Percentiles rank a stretch among this genome's conserved stretches.
Evolutionary conservation across 2,888 invertebrate genomes (phyloP).

Genomic region (Dicroscelio sp.): DNA sequence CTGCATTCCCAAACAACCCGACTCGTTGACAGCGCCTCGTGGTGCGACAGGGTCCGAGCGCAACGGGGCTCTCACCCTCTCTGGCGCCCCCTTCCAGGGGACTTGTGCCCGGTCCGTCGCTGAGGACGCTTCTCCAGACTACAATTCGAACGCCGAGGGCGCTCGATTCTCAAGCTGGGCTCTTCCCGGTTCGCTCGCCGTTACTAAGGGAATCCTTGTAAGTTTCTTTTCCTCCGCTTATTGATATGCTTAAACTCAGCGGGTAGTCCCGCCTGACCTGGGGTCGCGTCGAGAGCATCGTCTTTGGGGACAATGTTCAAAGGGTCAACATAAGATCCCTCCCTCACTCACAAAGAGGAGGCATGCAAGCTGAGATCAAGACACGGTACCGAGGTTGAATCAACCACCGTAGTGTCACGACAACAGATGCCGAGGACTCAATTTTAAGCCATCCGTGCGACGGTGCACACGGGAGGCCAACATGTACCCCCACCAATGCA

Average conservation of each 20-base stretch:
- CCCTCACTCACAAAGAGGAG: too few relatives aligned
- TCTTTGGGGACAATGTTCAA: too few relatives aligned
- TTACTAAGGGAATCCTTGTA: slow-evolving; percentile 93
- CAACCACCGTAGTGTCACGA: background rate
- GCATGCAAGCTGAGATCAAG: background rate
- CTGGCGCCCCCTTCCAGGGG: background rate
- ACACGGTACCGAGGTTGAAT: background rate
- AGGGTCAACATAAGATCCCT: too few relatives aligned
- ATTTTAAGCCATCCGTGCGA: too few relatives aligned
- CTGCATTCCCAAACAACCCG: background rate
- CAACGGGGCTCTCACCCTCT: background rate
- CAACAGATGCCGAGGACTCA: too few relatives aligned
- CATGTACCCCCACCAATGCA: slow-evolving; percentile 87
- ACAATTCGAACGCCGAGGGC: background rate
- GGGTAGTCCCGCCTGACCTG: slow-evolving; percentile 91
- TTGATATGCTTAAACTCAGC: slow-evolving; percentile 93
- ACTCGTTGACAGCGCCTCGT: background rate
- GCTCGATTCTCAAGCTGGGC: slow-evolving; percentile 91
- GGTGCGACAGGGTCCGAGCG: slow-evolving; percentile 86
- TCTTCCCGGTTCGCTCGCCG: slow-evolving; percentile 93
- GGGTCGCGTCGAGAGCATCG: slow-evolving; percentile 90
- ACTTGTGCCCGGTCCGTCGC: slow-evolving; percentile 75
- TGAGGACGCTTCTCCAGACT: background rate
- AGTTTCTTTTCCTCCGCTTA: slow-evolving; percentile 95
- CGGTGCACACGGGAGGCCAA: too few relatives aligned